Evolutionary conservation across 2,888 invertebrate species (phyloP).

Genomic region (Andrena marginata): DNA sequence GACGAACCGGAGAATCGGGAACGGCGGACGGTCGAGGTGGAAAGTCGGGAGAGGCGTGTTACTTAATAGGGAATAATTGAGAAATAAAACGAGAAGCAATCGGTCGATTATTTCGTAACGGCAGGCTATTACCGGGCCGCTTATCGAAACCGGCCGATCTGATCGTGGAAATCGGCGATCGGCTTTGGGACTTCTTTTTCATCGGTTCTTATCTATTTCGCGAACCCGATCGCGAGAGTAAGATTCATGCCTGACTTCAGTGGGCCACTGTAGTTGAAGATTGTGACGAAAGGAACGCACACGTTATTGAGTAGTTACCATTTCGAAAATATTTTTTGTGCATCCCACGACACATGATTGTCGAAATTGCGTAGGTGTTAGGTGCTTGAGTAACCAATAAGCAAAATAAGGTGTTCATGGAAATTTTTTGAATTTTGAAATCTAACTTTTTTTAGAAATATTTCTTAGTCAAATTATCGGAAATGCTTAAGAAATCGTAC

Average conservation of each 20-base stretch:
- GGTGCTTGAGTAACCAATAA: too few species aligned
- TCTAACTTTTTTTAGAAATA: too few species aligned
- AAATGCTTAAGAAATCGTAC: too few species aligned
- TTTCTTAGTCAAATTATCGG: too few species aligned
- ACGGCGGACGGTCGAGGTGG: not conserved
- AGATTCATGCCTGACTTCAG: not conserved
- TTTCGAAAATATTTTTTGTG: not conserved
- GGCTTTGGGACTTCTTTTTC: not conserved
- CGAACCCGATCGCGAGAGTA: not conserved
- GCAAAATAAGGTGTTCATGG: too few species aligned
- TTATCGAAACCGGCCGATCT: not conserved
- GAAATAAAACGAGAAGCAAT: conserved; percentile 12
- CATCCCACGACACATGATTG: too few species aligned
- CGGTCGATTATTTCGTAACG: conserved; percentile 21
- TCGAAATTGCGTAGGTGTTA: too few species aligned
- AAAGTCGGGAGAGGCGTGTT: conserved; percentile 13
- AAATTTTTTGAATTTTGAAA: too few species aligned
- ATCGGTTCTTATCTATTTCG: not conserved
- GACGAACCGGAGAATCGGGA: conserved; percentile 4
- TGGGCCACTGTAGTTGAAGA: not conserved
- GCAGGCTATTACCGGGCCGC: not conserved
- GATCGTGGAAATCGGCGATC: not conserved
- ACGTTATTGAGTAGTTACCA: not conserved
- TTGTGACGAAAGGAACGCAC: not conserved
- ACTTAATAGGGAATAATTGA: conserved; percentile 43